Evolutionary conservation across 2,888 invertebrate genomes (phyloP), one percentile per base, ranked within the genome.

Genomic region (Pycnomerus fuliginosus): DNA sequence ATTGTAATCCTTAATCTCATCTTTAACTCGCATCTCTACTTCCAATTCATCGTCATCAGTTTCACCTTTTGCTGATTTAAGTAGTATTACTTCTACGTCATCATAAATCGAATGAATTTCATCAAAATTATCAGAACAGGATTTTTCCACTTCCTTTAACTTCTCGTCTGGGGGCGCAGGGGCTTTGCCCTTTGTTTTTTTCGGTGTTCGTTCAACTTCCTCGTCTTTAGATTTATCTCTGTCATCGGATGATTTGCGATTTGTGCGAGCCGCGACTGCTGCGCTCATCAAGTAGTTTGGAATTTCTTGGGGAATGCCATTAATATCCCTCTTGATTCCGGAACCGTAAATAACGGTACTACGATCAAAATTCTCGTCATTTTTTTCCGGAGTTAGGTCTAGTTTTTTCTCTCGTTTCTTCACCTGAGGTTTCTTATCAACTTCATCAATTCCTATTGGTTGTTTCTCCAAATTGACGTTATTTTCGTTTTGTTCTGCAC

Each of bases 261-360:
- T 85, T 41, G 76, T 79, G 53, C 80, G 74, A 0, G 85, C 87
- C 1, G 82, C 84, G 64, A 80, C 79, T 1, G 85, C 87, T 1
- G 87, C 87, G 36, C 85, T 82, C 44, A 84, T 72, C 74, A 87
- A 85, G 52, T 84, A 84, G 43, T 79, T 79, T 2, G 86, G 85
- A 52, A 86, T 75, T 60, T 86, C 85, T 60, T 84, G 80, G 31
- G 85, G 85, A 56, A 85, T 78, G 16, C 82, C 76, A 58, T 80
- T 75, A 50, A 76, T 71, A 56, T 79, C 78, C 55, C 82, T 64
- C 62, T 76, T 79, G 15, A 82, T 80, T 20, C 80, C 80, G 39
- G 80, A 80, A 23, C 76, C 77, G 56, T 76, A 79, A 1, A 79
- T 58, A 50, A 76, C 77, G 36, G 60, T 64, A 23, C 74, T 69